Conservation (phyloP, 2,113 vertebrate species). For the Ciconia boyciana region DNA sequence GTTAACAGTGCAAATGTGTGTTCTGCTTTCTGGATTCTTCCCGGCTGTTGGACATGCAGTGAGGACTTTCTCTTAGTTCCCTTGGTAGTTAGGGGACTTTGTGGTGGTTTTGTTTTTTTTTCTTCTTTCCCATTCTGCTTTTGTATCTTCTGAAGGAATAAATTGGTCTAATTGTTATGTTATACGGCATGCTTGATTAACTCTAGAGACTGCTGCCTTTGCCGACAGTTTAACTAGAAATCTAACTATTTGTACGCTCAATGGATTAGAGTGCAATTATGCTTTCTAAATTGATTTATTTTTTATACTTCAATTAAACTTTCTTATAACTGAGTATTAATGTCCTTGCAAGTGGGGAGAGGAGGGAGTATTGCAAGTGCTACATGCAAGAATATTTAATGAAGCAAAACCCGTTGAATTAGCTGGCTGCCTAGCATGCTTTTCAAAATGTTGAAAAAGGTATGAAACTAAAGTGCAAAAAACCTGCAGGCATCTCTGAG, state of each 20-base stretch:
- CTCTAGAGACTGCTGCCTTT: background rate
- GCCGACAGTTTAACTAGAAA: background rate
- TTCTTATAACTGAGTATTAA: background rate
- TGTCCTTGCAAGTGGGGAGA: background rate
- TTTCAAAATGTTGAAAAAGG: background rate
- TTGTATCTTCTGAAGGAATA: background rate
- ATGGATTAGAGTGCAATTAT: background rate
- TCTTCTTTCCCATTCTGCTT: background rate
- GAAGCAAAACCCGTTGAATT: background rate
- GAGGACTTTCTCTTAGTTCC: background rate
- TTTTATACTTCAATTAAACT: background rate
- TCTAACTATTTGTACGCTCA: background rate
- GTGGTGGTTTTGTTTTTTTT: rapidly evolving
- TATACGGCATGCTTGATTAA: background rate
- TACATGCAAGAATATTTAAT: background rate
- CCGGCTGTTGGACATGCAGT: background rate
- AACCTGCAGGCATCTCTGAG: background rate
- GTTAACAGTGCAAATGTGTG: rapidly evolving
- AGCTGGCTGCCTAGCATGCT: background rate
- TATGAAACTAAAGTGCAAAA: background rate
- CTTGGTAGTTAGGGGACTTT: background rate
- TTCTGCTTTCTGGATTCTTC: background rate
- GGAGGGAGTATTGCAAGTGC: background rate
- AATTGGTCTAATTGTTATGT: background rate
- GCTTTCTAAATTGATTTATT: background rate